Percentiles rank a stretch among this genome's conserved stretches.
Conservation (phyloP, 2,113 vertebrate species). For the Genyomyrus donnyi region DNA sequence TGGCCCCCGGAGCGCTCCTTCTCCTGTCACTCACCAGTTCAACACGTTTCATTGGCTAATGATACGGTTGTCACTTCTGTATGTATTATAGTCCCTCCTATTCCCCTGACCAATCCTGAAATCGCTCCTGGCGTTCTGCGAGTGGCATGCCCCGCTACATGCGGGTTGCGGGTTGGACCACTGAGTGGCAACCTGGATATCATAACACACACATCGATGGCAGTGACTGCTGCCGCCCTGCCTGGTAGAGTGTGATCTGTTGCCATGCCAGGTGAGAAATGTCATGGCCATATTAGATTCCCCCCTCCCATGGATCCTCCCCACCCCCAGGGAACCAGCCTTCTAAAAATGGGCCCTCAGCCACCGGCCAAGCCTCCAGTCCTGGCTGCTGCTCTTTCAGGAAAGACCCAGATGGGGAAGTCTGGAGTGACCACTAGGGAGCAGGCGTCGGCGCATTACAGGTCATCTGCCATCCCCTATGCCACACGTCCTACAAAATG, state of each 20-base stretch:
- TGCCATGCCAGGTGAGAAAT: slow-evolving; percentile 24
- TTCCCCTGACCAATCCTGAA: background rate
- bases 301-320: slow-evolving; percentile 4
- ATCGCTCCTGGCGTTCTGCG: background rate
- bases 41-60: background rate
- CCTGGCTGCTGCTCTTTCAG: background rate
- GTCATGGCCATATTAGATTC: slow-evolving; percentile 25
- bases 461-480: background rate
- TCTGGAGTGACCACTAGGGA: background rate
- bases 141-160: background rate
- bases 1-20: background rate
- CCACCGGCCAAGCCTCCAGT: background rate
- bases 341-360: slow-evolving; percentile 23
- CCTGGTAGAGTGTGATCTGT: background rate
- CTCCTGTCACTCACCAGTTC: background rate
- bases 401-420: background rate
- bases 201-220: slow-evolving; percentile 8
- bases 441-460: background rate
- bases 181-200: background rate
- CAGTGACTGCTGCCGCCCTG: background rate
- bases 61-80: background rate
- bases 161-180: background rate
- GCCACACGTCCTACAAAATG: background rate
- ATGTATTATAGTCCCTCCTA: background rate
- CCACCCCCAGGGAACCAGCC: slow-evolving; percentile 7